These are phyloP conservation scores for Troilus luridus DNA, from an alignment of 2,888 invertebrate species.

Conservation along the genomic window DNA sequence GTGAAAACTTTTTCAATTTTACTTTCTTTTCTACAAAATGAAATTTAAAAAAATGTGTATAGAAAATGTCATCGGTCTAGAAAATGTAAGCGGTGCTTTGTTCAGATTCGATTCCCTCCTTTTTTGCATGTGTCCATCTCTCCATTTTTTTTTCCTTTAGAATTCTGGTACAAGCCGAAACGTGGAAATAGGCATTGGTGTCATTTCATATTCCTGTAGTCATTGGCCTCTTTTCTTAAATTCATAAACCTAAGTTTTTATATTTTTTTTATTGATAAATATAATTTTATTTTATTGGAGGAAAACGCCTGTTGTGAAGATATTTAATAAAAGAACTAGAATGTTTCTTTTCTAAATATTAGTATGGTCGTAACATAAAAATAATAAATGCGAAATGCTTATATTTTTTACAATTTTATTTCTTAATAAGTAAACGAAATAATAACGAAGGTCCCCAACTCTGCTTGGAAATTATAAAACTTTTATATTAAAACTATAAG, in stretches of 20 bases:
- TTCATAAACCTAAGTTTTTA: not conserved
- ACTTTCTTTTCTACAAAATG: constrained; percentile 14
- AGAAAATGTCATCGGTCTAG: constrained; percentile 1
- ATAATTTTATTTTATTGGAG: too few species aligned
- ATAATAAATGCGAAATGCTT: too few species aligned
- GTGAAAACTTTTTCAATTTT: constrained; percentile 32
- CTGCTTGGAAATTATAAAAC: too few species aligned
- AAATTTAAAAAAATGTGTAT: not conserved
- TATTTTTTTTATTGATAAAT: too few species aligned
- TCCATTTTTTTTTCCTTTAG: not conserved
- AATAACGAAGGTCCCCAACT: too few species aligned
- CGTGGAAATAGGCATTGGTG: not conserved
- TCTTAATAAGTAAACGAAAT: too few species aligned
- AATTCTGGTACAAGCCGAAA: not conserved
- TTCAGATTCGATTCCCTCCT: not conserved
- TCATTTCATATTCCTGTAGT: not conserved
- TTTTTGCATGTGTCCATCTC: constrained; percentile 31
- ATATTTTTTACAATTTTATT: too few species aligned
- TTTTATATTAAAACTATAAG: too few species aligned
- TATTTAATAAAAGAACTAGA: too few species aligned
- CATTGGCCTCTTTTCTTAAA: not conserved
- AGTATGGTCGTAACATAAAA: too few species aligned
- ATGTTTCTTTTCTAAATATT: too few species aligned
- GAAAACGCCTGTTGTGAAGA: too few species aligned
- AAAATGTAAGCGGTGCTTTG: constrained; percentile 4